Base-by-base conservation (phyloP, 2,888 invertebrate species). In the Chirona hameri region DNA sequence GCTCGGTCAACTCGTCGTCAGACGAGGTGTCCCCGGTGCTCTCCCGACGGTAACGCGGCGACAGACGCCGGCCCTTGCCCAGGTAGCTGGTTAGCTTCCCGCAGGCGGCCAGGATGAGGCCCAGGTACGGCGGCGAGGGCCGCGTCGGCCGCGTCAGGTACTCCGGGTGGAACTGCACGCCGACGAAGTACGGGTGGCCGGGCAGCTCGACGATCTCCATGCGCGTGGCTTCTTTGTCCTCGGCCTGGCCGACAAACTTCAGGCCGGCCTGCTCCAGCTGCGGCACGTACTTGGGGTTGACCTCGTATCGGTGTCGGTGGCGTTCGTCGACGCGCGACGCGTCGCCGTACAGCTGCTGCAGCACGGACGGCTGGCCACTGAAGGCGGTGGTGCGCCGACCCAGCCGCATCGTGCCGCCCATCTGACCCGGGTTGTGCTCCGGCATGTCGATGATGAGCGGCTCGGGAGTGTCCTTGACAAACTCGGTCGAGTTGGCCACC, bases 361-460 rank as follows among this genome's bases (percentile, higher is more conserved):
- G 86, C 79, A 88, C 86, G 69, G 89, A 90, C 31, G 83, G 83
- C 39, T 82, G 83, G 0, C 87, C 90, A 84, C 92, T 91, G 87
- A 99, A 94, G 72, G 93, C 89, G 0, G 99, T 99, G 83, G 92
- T 92, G 86, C 98, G 92, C 87, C 93, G 95, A n/a, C 99, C 99
- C 81, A 99, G 90, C 83, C 99, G 90, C 99, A 99, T 99, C 0
- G 99, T 99, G 15, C 98, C 99, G 2, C 99, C 99, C 91, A 96
- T 92, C 85, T 94, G 91, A 0, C 96, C 97, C 0, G 93, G 92
- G 88, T 96, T 96, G 88, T 99, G 97, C 89, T 99, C 99, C 0
- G 99, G 98, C 99, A 99, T 99, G 86, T 99, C 98, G 84, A 99
- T 95, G 9, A 99, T 95, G 69, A 98, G 90, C 55, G 95, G 94